These are phyloP conservation scores for Spongia lamella DNA, from an alignment of 37 sponge, comb jelly and placozoan genomes.

Conservation along the genomic window DNA sequence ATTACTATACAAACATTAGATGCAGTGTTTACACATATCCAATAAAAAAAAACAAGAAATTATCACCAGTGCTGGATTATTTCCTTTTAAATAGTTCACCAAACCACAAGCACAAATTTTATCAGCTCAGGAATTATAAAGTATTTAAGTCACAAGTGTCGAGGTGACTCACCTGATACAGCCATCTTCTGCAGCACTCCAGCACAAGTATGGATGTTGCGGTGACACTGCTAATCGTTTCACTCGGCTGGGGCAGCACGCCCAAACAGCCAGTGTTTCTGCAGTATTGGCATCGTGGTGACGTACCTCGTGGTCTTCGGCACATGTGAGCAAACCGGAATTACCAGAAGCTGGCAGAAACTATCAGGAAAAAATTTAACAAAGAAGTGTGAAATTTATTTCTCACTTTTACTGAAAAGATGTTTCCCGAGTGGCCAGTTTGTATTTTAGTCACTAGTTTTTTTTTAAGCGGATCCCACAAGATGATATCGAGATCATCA, in stretches of 20 bases:
- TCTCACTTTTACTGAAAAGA: constrained; percentile 86
- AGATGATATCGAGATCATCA: constrained; percentile 67
- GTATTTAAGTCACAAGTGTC: not conserved
- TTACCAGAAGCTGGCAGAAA: constrained; percentile 71
- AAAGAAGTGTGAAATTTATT: not conserved
- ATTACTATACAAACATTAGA: no score
- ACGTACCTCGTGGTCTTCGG: constrained; percentile 79
- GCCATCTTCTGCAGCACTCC: constrained; percentile 90
- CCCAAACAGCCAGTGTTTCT: constrained; percentile 60
- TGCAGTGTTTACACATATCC: not conserved
- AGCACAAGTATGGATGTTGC: constrained; percentile 59
- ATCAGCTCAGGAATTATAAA: not conserved
- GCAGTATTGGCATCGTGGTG: constrained; percentile 62
- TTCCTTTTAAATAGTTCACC: not conserved
- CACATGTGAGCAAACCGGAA: constrained; percentile 63
- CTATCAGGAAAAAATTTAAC: constrained; percentile 20
- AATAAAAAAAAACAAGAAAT: constrained; percentile 3
- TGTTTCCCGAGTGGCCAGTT: constrained; percentile 87
- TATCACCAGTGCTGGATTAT: no score
- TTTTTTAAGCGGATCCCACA: constrained; percentile 63
- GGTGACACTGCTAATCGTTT: constrained; percentile 70
- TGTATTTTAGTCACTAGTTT: constrained; percentile 22
- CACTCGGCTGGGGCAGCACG: constrained; percentile 67
- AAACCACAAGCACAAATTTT: not conserved
- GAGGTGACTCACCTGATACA: constrained; percentile 52